Evolutionary conservation across 1,140 invertebrate species (phyloP).

Genomic region (Thaumatotibia leucotreta): DNA sequence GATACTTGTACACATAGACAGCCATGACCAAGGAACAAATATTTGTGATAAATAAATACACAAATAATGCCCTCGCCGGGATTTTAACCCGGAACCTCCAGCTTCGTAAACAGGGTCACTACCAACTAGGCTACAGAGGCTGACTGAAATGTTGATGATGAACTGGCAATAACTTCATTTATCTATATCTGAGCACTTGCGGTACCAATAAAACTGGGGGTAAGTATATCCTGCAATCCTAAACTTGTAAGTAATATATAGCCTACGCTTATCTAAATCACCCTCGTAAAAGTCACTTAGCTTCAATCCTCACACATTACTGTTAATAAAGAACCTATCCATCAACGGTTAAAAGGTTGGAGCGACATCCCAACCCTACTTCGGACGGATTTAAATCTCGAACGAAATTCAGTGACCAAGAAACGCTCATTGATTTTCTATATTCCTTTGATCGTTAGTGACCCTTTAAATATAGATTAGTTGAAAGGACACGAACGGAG

Average conservation of each 20-base stretch:
- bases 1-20: too few species aligned
- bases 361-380: neutral
- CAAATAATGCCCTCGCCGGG: too few species aligned
- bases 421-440: constrained; percentile 17
- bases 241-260: neutral
- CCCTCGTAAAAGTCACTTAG: neutral
- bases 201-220: too few species aligned
- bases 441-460: constrained; percentile 23
- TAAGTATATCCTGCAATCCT: too few species aligned
- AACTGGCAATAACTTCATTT: too few species aligned
- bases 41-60: too few species aligned
- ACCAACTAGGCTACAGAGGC: too few species aligned
- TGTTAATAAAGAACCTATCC: neutral
- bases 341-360: constrained; percentile 5
- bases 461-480: constrained; percentile 17
- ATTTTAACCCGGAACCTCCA: too few species aligned
- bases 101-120: too few species aligned
- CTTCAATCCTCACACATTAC: neutral
- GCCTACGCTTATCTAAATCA: neutral
- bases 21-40: too few species aligned
- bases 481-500: constrained; percentile 1
- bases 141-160: too few species aligned
- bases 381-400: constrained; percentile 1
- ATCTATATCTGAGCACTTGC: too few species aligned
- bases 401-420: constrained; percentile 19